phyloP scores from a whole-genome alignment of 2,113 vertebrate species.

The Triplophysa rosa region DNA sequence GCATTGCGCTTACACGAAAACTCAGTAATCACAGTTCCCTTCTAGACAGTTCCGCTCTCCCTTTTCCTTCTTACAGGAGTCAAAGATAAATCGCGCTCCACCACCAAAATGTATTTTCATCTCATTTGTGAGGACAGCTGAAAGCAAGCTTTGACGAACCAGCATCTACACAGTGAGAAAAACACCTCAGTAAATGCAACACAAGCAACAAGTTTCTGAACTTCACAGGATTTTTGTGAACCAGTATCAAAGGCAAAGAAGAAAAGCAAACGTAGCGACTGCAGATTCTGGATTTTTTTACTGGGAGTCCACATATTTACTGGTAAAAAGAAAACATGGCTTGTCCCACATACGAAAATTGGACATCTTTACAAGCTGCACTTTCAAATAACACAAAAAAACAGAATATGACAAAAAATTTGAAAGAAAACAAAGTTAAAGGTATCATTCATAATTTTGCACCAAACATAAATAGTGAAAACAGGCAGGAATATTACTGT shows the following conservation, averaged over 20 bases:
- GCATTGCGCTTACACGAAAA: neutral
- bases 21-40: slow-evolving; percentile 6
- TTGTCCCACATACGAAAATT: too few relatives aligned
- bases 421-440: too few relatives aligned
- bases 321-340: neutral
- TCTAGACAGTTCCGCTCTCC: neutral
- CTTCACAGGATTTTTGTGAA: slow-evolving; percentile 14
- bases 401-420: too few relatives aligned
- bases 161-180: slow-evolving; percentile 12
- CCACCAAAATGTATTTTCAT: slow-evolving; percentile 29
- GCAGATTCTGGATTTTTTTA: neutral
- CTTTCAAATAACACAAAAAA: too few relatives aligned
- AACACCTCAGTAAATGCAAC: slow-evolving; percentile 10
- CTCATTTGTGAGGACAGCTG: slow-evolving; percentile 26
- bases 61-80: slow-evolving; percentile 11
- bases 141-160: slow-evolving; percentile 22
- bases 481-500: too few relatives aligned
- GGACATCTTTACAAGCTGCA: too few relatives aligned
- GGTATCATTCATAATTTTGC: too few relatives aligned
- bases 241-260: slow-evolving; percentile 16
- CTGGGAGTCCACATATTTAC: neutral
- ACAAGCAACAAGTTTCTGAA: slow-evolving; percentile 16
- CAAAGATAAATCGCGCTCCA: slow-evolving; percentile 9
- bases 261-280: neutral
- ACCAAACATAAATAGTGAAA: too few relatives aligned